phyloP scores from a whole-genome alignment of 2,888 invertebrate genomes.

The Petrolisthes cinctipes region DNA sequence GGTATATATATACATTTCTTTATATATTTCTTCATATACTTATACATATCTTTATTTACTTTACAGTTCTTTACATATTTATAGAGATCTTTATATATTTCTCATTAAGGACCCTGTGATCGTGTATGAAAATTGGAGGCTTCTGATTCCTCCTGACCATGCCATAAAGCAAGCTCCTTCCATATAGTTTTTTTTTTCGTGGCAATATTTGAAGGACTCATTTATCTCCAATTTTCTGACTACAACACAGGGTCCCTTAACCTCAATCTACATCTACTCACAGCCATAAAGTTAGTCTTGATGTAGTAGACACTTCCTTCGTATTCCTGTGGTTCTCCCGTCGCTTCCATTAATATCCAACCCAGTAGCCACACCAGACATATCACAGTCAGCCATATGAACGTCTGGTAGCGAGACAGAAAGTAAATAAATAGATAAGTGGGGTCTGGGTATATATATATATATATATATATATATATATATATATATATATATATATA shows the following conservation, averaged over 20 bases:
- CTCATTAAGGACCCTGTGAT: no score
- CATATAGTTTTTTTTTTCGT: no score
- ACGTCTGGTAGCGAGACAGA: slow-evolving; percentile 63
- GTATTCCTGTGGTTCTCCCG: slow-evolving; percentile 42
- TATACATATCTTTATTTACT: no score
- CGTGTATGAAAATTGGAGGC: no score
- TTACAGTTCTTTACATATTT: neutral
- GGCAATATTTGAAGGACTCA: no score
- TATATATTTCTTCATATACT: no score
- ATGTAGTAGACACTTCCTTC: slow-evolving; percentile 36
- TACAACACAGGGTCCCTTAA: no score
- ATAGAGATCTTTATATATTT: neutral
- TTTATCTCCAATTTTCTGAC: no score
- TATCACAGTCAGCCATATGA: slow-evolving; percentile 63
- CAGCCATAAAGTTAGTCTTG: slow-evolving; percentile 30
- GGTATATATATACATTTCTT: neutral
- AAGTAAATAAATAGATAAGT: neutral
- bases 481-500: slow-evolving; percentile 23
- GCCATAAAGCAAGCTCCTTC: no score
- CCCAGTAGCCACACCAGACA: slow-evolving; percentile 62
- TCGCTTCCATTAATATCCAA: slow-evolving; percentile 60
- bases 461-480: slow-evolving; percentile 30
- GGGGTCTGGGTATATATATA: neutral
- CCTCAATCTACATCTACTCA: slow-evolving; percentile 16
- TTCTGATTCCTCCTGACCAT: no score